These are phyloP conservation scores for Megaptera novaeangliae DNA, from an alignment of 2,113 vertebrate genomes.

Conservation along the genomic window DNA sequence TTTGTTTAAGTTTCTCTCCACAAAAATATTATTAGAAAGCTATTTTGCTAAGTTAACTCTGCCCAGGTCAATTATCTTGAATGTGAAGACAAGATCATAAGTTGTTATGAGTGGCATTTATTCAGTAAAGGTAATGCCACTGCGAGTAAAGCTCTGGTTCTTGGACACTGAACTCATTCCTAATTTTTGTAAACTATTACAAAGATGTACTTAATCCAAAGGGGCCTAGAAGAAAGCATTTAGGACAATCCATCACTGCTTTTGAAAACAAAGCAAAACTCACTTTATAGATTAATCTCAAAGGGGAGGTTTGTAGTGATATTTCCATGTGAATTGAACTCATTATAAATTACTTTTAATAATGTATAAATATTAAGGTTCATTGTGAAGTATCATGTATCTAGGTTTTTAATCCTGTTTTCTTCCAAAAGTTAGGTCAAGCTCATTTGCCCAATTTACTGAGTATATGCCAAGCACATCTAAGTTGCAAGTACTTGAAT, in stretches of 20 bases:
- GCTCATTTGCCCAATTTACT: not conserved
- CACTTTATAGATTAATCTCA: conserved; percentile 9
- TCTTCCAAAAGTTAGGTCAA: conserved; percentile 13
- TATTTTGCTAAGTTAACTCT: not conserved
- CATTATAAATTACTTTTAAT: not conserved
- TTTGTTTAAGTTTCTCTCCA: not conserved
- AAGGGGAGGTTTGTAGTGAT: not conserved
- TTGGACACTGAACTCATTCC: not conserved
- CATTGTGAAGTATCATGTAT: not conserved
- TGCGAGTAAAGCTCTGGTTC: not conserved
- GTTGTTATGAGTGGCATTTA: conserved; percentile 11
- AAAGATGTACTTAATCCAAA: not conserved
- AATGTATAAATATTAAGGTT: conserved; percentile 7
- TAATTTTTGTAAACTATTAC: not conserved
- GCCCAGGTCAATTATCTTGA: not conserved
- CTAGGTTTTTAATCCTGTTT: not conserved
- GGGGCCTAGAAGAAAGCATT: not conserved
- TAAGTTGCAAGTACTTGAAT: conserved; percentile 1
- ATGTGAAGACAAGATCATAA: not conserved
- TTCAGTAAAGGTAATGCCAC: not conserved
- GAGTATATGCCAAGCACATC: not conserved
- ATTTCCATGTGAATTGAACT: not conserved
- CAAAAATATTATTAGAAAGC: not conserved
- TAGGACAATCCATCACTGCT: not conserved
- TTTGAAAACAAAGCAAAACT: conserved; percentile 34